Conservation (phyloP, 2,888 invertebrate species). For the Deilephila porcellus region DNA sequence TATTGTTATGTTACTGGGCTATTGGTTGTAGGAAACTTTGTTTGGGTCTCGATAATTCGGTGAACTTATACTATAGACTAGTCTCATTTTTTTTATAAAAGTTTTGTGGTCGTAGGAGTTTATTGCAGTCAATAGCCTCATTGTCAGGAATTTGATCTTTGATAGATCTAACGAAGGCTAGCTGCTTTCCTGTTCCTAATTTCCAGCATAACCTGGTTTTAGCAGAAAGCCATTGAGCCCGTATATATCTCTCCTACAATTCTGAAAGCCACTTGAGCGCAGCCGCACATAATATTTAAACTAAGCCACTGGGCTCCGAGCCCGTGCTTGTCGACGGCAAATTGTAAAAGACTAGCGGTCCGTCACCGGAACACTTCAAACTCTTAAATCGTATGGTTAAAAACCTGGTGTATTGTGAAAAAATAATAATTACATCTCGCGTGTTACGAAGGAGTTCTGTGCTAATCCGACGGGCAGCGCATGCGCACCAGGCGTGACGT, state of each 20-base stretch:
- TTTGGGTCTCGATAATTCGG: no score
- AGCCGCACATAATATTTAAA: not conserved
- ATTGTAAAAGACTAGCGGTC: conserved; percentile 21
- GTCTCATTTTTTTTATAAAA: no score
- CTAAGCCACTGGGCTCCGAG: not conserved
- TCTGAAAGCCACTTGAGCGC: not conserved
- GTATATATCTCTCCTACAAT: not conserved
- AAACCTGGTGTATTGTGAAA: conserved; percentile 40
- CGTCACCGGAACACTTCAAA: conserved; percentile 23
- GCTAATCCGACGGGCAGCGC: conserved; percentile 56
- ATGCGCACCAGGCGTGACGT: conserved; percentile 61
- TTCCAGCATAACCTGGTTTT: not conserved
- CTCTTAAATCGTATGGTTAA: conserved; percentile 22
- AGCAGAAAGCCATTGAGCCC: no score
- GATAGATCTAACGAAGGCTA: no score
- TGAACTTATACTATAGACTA: no score
- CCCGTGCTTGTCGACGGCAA: not conserved
- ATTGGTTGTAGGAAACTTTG: no score
- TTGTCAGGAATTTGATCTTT: no score
- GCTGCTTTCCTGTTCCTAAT: no score
- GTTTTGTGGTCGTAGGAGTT: no score
- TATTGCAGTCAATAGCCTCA: no score
- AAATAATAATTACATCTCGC: conserved; percentile 56
- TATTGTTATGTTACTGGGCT: no score
- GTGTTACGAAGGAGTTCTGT: conserved; percentile 61